Evolutionary conservation across 2,113 vertebrate genomes (phyloP).

Genomic region (Pseudolaguvia tuberculata): DNA sequence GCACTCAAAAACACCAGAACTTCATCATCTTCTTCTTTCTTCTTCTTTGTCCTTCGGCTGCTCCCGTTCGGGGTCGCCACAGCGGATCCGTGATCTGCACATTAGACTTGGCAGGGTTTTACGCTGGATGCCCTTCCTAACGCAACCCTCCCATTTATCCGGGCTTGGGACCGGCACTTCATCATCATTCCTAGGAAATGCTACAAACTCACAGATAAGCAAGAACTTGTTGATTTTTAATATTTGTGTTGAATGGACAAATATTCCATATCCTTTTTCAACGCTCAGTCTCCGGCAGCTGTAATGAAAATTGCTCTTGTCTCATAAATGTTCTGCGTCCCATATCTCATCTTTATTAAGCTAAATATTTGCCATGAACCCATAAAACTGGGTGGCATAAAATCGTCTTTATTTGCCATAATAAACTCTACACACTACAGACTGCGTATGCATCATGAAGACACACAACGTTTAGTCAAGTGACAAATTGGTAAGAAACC

Average conservation of each 20-base stretch:
- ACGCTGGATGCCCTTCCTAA: too few relatives aligned
- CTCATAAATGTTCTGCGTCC: not conserved
- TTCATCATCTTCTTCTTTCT: too few relatives aligned
- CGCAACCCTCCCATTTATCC: too few relatives aligned
- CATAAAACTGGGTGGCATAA: not conserved
- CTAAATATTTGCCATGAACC: not conserved
- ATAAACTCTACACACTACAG: constrained; percentile 1
- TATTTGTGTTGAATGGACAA: constrained; percentile 32
- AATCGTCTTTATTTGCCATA: not conserved
- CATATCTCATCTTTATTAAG: not conserved
- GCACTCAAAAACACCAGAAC: not conserved
- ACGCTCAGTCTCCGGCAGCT: constrained; percentile 5
- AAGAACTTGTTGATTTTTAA: not conserved
- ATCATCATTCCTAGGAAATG: constrained; percentile 11
- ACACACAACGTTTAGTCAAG: not conserved
- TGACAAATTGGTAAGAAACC: constrained; percentile 47
- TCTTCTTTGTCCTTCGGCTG: too few relatives aligned
- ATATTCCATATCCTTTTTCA: constrained; percentile 35
- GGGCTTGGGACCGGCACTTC: too few relatives aligned
- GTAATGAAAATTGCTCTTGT: constrained; percentile 2
- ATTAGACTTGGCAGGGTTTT: too few relatives aligned
- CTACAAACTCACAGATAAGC: not conserved
- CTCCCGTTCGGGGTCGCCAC: too few relatives aligned
- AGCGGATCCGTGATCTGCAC: too few relatives aligned
- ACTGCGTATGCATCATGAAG: constrained; percentile 6